Percentiles rank a stretch among this genome's conserved stretches.
Conservation (phyloP, 2,797 vertebrate species). For the Melanotaenia boesemani region DNA sequence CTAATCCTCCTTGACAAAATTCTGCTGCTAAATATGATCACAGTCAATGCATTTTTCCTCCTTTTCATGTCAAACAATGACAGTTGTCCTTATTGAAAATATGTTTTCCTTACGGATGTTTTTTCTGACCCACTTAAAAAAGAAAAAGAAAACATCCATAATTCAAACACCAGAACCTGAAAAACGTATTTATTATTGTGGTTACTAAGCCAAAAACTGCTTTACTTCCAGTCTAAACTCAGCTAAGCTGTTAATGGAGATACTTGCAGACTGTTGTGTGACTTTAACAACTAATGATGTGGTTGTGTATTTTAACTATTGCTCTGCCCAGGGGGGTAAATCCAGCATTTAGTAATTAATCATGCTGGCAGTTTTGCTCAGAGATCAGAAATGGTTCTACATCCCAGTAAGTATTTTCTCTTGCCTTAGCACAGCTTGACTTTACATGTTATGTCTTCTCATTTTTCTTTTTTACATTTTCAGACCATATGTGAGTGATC, state of each 20-base stretch:
- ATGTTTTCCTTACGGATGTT: not conserved
- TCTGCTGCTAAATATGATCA: constrained; percentile 32
- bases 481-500: too few species aligned
- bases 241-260: constrained; percentile 66
- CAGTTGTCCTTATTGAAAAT: constrained; percentile 16
- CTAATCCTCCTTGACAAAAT: constrained; percentile 36
- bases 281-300: constrained; percentile 23
- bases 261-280: constrained; percentile 27
- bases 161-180: constrained; percentile 29
- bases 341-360: not conserved
- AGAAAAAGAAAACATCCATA: constrained; percentile 8
- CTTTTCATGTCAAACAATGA: constrained; percentile 10
- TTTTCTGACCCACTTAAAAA: constrained; percentile 4
- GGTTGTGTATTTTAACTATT: not conserved
- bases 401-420: not conserved
- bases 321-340: not conserved
- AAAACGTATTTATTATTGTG: constrained; percentile 11
- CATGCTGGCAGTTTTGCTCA: not conserved
- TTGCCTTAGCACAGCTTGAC: too few species aligned
- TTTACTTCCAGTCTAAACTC: constrained; percentile 45
- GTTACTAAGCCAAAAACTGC: constrained; percentile 33
- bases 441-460: too few species aligned
- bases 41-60: constrained; percentile 1
- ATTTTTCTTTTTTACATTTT: too few species aligned
- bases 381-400: not conserved